Conservation (phyloP, 2,113 vertebrate species). For the Poeciliopsis retropinna region DNA sequence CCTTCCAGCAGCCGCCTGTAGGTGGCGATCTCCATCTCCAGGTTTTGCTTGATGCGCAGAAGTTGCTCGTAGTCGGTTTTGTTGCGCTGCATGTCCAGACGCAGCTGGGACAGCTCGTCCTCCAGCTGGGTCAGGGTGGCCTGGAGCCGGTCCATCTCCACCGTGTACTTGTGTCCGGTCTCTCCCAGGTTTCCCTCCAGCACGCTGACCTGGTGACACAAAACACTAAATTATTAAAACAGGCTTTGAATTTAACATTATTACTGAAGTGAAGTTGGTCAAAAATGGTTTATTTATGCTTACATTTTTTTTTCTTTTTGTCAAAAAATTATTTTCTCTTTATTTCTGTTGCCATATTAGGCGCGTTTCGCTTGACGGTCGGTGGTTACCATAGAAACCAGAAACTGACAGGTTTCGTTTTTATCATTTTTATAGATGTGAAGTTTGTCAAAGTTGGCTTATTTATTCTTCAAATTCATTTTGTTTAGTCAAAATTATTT, state of each 20-base stretch:
- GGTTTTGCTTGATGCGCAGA: constrained; percentile 82
- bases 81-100: constrained; percentile 80
- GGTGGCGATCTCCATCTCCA: constrained; percentile 85
- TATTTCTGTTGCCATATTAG: too few relatives aligned
- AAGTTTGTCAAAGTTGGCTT: too few relatives aligned
- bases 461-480: too few relatives aligned
- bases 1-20: constrained; percentile 84
- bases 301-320: too few relatives aligned
- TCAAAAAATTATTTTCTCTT: too few relatives aligned
- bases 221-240: not conserved
- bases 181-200: constrained; percentile 79
- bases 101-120: constrained; percentile 80
- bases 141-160: constrained; percentile 79
- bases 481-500: too few relatives aligned
- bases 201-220: constrained; percentile 62
- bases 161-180: constrained; percentile 73
- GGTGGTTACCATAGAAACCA: too few relatives aligned
- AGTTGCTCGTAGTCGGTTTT: constrained; percentile 83
- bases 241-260: not conserved
- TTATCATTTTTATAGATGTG: too few relatives aligned
- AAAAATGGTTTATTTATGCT: too few relatives aligned
- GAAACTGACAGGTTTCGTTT: too few relatives aligned
- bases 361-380: too few relatives aligned
- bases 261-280: too few relatives aligned
- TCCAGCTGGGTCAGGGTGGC: constrained; percentile 73